Evolutionary conservation across 2,888 invertebrate species (phyloP), one percentile per base, ranked within the genome.

Genomic region (Chymomyza fuscimana): DNA sequence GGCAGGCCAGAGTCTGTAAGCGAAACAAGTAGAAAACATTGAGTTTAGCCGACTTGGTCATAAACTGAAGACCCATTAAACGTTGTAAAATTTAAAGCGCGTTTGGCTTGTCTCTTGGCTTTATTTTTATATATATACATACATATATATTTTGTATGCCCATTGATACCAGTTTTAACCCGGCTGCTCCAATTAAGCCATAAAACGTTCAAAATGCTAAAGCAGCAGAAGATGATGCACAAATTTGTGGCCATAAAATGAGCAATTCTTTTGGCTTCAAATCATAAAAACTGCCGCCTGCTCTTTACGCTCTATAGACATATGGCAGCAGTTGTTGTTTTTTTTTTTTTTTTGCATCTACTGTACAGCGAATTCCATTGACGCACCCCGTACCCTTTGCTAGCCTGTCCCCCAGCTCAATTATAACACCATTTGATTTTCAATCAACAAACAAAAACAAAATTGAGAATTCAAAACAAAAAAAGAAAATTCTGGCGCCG

Each of bases 1-100:
- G 96, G 95, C 91, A 96, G 94, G 72, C 95, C 95, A 81, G 96
- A 95, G 92, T 97, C 97, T 94, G 74, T n/a, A 80, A 65, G 40
- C 40, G 12, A 46, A 15, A 46, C 40, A 46, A 46, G 40, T 12
- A 46, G 5, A 54, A 51, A 63, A 51, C n/a, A 51, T 10, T 59
- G 16, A 54, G 54, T 52, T 56, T 66, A 54, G 54, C 2, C 16
- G 12, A 50, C 19, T 58, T 19, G 15, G 63, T 82, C 88, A 81
- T 90, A 90, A 90, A 90, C 69, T 68, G 76, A 62, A 69, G 32
- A n/a, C 78, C 88, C 90, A 90, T 90, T 90, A 90, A 85, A 86
- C 77, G 82, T 83, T 81, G 81, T 90, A 90, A 90, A 90, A 25
- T 32, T 58, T 58, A 58, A 22, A 79, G 72, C 73, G 69, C 29